phyloP scores from a whole-genome alignment of 1,140 invertebrate species.

The Thalassaphorura encarpata region DNA sequence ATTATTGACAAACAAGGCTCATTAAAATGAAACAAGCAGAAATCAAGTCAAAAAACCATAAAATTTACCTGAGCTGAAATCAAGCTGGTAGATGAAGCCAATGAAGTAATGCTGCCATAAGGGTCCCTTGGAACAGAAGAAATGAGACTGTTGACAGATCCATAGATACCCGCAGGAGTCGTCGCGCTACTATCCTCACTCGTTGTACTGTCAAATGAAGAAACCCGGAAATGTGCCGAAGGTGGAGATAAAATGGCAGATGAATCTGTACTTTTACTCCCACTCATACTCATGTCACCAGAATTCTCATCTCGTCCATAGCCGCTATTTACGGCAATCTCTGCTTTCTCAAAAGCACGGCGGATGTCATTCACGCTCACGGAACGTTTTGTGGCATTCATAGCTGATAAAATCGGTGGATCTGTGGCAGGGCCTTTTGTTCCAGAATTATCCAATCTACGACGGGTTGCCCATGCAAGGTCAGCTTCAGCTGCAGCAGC shows the following conservation, averaged over 20 bases:
- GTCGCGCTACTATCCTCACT: slow-evolving; percentile 41
- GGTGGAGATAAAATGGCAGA: slow-evolving; percentile 14
- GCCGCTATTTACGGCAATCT: slow-evolving; percentile 32
- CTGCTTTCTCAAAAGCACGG: slow-evolving; percentile 49
- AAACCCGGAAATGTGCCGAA: slow-evolving; percentile 31
- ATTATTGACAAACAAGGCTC: too few species aligned
- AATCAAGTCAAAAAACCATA: not conserved
- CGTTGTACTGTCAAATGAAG: slow-evolving; percentile 40
- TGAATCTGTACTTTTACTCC: not conserved
- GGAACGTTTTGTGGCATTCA: slow-evolving; percentile 22
- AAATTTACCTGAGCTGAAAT: slow-evolving; percentile 49
- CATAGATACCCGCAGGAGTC: slow-evolving; percentile 36
- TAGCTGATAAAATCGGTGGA: not conserved
- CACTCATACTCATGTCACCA: not conserved
- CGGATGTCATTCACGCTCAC: slow-evolving; percentile 49
- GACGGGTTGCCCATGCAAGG: too few species aligned
- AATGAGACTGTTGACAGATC: slow-evolving; percentile 37
- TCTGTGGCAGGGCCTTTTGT: not conserved
- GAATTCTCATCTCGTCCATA: slow-evolving; percentile 21
- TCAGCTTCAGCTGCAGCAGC: too few species aligned
- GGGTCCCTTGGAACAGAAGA: slow-evolving; percentile 42
- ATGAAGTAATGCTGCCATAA: slow-evolving; percentile 51
- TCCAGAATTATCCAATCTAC: not conserved
- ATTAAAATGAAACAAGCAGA: too few species aligned
- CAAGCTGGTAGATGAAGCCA: slow-evolving; percentile 51